phyloP scores from a whole-genome alignment of 2,797 vertebrate species.

The Pterois miles region DNA sequence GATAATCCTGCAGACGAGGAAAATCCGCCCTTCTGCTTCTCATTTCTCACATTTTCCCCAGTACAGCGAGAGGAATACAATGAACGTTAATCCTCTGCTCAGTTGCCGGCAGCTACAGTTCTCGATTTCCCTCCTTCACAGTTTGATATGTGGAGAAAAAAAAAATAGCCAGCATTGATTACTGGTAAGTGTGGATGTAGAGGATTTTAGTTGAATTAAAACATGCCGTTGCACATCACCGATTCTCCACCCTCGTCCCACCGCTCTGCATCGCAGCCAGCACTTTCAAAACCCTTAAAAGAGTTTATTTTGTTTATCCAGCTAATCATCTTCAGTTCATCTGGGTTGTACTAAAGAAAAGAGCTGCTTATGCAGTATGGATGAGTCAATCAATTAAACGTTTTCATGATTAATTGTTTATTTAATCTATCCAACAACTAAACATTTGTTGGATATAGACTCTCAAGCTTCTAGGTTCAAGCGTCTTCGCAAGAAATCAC shows the following conservation, averaged over 20 bases:
- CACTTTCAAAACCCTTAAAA: slow-evolving; percentile 6
- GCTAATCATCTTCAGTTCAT: slow-evolving; percentile 14
- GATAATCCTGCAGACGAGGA: slow-evolving; percentile 60
- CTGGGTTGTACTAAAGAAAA: background rate
- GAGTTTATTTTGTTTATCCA: slow-evolving; percentile 32
- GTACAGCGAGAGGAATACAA: slow-evolving; percentile 39
- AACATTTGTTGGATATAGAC: background rate
- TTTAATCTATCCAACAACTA: background rate
- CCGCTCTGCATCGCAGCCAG: background rate
- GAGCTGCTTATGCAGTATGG: background rate
- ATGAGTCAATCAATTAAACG: background rate
- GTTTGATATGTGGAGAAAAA: slow-evolving; percentile 31
- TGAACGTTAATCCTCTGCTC: slow-evolving; percentile 61
- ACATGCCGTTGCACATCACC: slow-evolving; percentile 13
- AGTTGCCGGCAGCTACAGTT: slow-evolving; percentile 40
- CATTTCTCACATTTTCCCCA: slow-evolving; percentile 45
- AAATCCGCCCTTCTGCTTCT: slow-evolving; percentile 33
- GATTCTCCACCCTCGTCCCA: background rate
- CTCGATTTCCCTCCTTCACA: slow-evolving; percentile 48
- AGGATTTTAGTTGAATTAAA: slow-evolving; percentile 51
- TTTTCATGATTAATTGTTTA: background rate
- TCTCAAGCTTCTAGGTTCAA: too few species aligned
- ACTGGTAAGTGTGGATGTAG: slow-evolving; percentile 28
- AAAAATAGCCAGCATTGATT: slow-evolving; percentile 44
- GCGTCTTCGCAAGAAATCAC: too few species aligned